Conservation (phyloP, 2,797 vertebrate genomes). For the Phrynocephalus guinanensis region DNA sequence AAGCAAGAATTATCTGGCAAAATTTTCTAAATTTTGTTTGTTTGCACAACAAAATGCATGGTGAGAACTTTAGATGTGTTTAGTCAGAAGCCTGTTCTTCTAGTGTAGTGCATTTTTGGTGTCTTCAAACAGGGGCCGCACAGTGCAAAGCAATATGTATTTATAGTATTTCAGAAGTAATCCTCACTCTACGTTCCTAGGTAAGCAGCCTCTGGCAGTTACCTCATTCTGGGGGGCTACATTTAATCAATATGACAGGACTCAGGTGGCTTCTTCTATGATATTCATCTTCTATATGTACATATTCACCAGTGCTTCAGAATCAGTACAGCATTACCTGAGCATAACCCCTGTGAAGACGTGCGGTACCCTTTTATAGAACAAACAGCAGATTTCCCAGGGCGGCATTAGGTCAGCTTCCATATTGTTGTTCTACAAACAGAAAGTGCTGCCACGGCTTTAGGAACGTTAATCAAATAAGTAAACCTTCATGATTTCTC, state of each 20-base stretch:
- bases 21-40: background rate
- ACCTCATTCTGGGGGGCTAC: too few species aligned
- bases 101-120: background rate
- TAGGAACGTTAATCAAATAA: conserved; percentile 54
- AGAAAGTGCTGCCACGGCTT: conserved; percentile 36
- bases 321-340: conserved; percentile 8
- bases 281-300: background rate
- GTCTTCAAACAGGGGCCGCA: background rate
- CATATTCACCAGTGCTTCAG: background rate
- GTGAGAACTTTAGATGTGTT: background rate
- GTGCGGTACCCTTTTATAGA: conserved; percentile 14
- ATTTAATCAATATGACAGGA: too few species aligned
- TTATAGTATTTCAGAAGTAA: too few species aligned
- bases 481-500: conserved; percentile 28
- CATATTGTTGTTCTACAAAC: conserved; percentile 38
- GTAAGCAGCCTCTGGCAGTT: too few species aligned
- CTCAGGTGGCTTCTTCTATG: background rate
- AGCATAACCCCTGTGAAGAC: conserved; percentile 27
- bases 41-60: background rate
- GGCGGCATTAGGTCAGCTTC: conserved; percentile 19
- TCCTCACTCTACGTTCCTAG: too few species aligned
- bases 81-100: background rate
- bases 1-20: conserved; percentile 8
- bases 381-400: conserved; percentile 38
- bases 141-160: too few species aligned